Percentiles rank a stretch among this genome's conserved stretches.
phyloP scores from a whole-genome alignment of 2,113 vertebrate genomes.

The Laticauda colubrina region DNA sequence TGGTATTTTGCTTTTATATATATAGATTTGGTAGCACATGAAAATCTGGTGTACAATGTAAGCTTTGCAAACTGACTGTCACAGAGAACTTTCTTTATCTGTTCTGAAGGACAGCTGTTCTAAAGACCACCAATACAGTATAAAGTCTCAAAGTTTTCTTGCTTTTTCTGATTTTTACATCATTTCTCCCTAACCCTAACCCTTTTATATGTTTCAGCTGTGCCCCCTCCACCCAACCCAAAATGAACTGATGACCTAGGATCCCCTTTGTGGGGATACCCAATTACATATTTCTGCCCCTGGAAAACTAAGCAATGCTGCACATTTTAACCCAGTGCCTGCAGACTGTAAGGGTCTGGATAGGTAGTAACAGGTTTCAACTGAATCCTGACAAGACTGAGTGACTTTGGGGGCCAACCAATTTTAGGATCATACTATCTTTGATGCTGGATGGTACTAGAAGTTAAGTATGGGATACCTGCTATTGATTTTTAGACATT shows the following conservation, averaged over 20 bases:
- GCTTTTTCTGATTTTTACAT: not conserved
- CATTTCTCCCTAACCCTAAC: not conserved
- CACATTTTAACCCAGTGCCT: not conserved
- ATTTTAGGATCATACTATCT: not conserved
- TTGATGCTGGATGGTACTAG: not conserved
- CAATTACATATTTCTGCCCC: not conserved
- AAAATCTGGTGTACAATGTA: not conserved
- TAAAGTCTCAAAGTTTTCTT: not conserved
- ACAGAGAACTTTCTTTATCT: not conserved
- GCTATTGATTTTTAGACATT: not conserved
- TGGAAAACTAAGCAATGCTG: not conserved
- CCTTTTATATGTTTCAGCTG: not conserved
- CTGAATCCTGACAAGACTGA: not conserved
- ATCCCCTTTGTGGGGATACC: not conserved
- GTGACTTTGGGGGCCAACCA: not conserved
- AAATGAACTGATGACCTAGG: not conserved
- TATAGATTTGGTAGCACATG: not conserved
- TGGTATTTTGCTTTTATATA: too few species aligned
- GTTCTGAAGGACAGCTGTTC: not conserved
- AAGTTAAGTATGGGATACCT: not conserved
- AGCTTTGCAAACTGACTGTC: not conserved
- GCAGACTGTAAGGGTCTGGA: not conserved
- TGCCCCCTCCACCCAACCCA: not conserved
- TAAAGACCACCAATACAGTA: not conserved
- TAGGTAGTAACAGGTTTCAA: not conserved